Conservation (phyloP, 2,888 invertebrate species). For the Chrysolina haemoptera region DNA sequence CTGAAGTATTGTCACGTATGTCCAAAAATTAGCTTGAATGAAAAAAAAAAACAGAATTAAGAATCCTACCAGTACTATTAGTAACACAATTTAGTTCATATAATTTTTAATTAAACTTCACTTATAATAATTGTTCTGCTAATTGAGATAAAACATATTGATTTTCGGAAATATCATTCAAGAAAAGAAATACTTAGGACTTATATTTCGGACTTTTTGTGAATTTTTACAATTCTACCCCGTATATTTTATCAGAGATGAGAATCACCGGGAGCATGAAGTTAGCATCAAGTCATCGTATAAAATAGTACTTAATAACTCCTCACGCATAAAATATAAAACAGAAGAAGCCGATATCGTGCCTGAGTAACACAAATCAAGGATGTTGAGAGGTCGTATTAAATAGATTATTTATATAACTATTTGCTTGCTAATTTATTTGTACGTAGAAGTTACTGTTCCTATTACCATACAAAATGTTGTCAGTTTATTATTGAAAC, state of each 20-base stretch:
- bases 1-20: too few relatives aligned
- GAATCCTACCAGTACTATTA: too few relatives aligned
- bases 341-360: slow-evolving; percentile 60
- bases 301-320: slow-evolving; percentile 54
- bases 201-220: too few relatives aligned
- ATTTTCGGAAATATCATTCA: too few relatives aligned
- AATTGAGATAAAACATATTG: too few relatives aligned
- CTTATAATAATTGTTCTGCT: too few relatives aligned
- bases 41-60: too few relatives aligned
- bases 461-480: slow-evolving; percentile 52
- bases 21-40: too few relatives aligned
- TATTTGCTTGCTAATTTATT: slow-evolving; percentile 59
- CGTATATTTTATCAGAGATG: slow-evolving; percentile 8
- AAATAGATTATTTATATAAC: slow-evolving; percentile 61
- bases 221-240: not conserved
- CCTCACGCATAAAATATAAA: slow-evolving; percentile 58
- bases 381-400: slow-evolving; percentile 56
- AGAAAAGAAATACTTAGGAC: too few relatives aligned
- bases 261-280: slow-evolving; percentile 17
- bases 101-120: too few relatives aligned
- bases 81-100: too few relatives aligned
- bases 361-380: slow-evolving; percentile 58
- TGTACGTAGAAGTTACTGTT: slow-evolving; percentile 53
- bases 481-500: slow-evolving; percentile 42
- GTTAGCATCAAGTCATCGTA: slow-evolving; percentile 28